These are phyloP conservation scores for Melanotus villosus DNA, from an alignment of 2,888 invertebrate genomes.

Conservation along the genomic window DNA sequence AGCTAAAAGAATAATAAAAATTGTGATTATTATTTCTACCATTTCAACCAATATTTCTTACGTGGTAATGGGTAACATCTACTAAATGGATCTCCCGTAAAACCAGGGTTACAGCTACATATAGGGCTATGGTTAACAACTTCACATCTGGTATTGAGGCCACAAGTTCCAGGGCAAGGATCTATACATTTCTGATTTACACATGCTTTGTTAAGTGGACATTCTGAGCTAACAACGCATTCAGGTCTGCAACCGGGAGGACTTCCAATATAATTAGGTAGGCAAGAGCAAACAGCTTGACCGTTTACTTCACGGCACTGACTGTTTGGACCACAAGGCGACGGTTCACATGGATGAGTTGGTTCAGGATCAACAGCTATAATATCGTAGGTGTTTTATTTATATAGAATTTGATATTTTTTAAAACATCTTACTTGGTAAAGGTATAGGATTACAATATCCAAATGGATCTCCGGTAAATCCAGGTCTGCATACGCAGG, in stretches of 20 bases:
- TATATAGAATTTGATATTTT: neutral
- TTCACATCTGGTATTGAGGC: slow-evolving; percentile 79
- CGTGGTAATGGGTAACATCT: slow-evolving; percentile 67
- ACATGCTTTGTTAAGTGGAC: slow-evolving; percentile 77
- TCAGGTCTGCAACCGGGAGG: slow-evolving; percentile 77
- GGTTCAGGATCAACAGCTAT: slow-evolving; percentile 25
- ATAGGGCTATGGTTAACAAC: slow-evolving; percentile 82
- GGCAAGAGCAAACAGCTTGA: slow-evolving; percentile 75
- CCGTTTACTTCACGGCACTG: slow-evolving; percentile 72
- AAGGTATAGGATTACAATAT: slow-evolving; percentile 70
- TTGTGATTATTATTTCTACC: too few species aligned
- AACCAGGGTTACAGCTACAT: slow-evolving; percentile 75
- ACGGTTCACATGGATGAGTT: slow-evolving; percentile 77
- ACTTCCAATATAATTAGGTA: slow-evolving; percentile 74
- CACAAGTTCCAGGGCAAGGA: slow-evolving; percentile 82
- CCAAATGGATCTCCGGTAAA: slow-evolving; percentile 85
- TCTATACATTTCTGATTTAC: slow-evolving; percentile 79
- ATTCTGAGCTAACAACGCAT: slow-evolving; percentile 81
- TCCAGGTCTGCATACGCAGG: slow-evolving; percentile 79
- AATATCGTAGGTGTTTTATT: too few species aligned
- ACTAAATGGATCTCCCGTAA: slow-evolving; percentile 78
- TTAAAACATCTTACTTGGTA: slow-evolving; percentile 67
- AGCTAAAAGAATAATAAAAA: slow-evolving; percentile 33
- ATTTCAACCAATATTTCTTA: neutral
- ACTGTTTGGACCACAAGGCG: slow-evolving; percentile 79